phyloP scores from a whole-genome alignment of 2,113 vertebrate species.

The Syrrhaptes paradoxus region DNA sequence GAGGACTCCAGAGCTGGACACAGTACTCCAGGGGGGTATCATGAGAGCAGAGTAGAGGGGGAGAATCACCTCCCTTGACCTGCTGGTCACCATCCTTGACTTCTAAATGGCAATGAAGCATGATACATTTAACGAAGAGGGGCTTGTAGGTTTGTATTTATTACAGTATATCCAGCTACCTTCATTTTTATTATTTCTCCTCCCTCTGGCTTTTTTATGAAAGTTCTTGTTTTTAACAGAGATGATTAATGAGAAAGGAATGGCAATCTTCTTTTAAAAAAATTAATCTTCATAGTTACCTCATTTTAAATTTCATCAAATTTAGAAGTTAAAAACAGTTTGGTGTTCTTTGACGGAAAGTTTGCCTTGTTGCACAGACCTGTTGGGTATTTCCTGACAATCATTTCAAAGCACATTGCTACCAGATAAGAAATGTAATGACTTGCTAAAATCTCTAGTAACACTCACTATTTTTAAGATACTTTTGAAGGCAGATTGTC shows the following conservation, averaged over 20 bases:
- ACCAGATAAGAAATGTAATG: background rate
- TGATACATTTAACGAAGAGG: background rate
- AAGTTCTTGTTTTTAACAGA: background rate
- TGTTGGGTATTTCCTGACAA: background rate
- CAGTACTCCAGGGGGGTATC: too few relatives aligned
- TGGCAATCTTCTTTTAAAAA: background rate
- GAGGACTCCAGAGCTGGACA: too few relatives aligned
- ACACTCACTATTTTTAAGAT: background rate
- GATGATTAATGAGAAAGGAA: slow-evolving; percentile 15
- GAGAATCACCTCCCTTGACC: too few relatives aligned
- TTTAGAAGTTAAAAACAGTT: background rate
- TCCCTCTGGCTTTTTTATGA: background rate
- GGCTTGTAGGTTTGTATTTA: background rate
- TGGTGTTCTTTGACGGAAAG: background rate
- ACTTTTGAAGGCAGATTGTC: background rate
- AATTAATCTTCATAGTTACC: background rate
- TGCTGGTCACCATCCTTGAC: background rate
- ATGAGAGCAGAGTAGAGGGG: too few relatives aligned
- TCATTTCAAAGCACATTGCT: background rate
- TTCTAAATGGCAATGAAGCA: background rate
- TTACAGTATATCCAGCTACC: background rate
- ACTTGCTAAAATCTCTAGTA: background rate
- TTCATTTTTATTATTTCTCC: background rate
- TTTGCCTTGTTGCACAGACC: background rate
- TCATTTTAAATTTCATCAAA: background rate